Conservation (phyloP, 2,113 vertebrate species). For the Sinocyclocheilus grahami region DNA sequence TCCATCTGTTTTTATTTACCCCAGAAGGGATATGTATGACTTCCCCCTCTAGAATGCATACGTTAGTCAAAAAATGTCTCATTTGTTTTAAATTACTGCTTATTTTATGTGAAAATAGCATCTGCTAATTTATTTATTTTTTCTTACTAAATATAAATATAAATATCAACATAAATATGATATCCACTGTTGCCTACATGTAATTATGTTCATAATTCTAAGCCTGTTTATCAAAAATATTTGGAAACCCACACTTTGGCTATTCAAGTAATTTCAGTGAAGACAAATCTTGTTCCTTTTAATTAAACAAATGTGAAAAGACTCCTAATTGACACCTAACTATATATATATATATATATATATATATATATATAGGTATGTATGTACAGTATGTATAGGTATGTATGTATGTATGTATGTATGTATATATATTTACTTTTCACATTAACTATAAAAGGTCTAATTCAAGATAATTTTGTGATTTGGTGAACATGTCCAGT, state of each 20-base stretch:
- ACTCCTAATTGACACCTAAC: not conserved
- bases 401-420: too few species aligned
- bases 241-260: not conserved
- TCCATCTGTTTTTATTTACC: not conserved
- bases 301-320: not conserved
- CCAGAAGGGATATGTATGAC: too few species aligned
- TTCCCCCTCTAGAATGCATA: not conserved
- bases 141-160: not conserved
- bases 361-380: too few species aligned
- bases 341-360: too few species aligned
- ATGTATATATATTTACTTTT: too few species aligned
- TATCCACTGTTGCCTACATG: not conserved
- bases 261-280: not conserved
- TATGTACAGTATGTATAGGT: too few species aligned
- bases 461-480: slow-evolving; percentile 10
- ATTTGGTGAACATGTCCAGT: slow-evolving; percentile 48
- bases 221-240: not conserved
- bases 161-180: not conserved
- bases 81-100: not conserved
- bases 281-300: not conserved
- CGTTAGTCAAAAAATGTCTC: not conserved
- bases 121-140: not conserved
- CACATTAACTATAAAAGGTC: not conserved
- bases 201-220: not conserved
- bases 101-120: not conserved